Percentiles rank a stretch among this genome's conserved stretches.
These are phyloP conservation scores for Drosophila mojavensis DNA, from an alignment of 1,140 invertebrate genomes.

Conservation along the genomic window DNA sequence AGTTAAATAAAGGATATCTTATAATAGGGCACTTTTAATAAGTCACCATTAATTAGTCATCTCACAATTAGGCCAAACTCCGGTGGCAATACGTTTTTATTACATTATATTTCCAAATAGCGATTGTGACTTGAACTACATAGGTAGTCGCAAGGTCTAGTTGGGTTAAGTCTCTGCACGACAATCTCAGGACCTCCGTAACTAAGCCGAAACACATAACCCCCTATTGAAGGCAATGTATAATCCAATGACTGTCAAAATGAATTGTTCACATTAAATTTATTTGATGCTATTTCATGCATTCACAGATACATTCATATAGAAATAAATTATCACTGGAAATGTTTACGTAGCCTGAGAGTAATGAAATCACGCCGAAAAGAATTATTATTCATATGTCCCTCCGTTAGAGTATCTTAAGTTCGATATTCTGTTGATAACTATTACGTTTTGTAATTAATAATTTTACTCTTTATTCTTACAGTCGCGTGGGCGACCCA, in stretches of 20 bases:
- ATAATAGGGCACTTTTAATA: neutral
- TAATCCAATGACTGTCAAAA: too few species aligned
- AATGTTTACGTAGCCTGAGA: too few species aligned
- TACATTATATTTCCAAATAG: slow-evolving; percentile 52
- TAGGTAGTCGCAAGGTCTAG: slow-evolving; percentile 25
- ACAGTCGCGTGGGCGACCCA: slow-evolving; percentile 55
- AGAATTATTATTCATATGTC: too few species aligned
- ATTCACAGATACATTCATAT: too few species aligned
- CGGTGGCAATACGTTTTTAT: slow-evolving; percentile 54
- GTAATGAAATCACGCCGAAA: too few species aligned
- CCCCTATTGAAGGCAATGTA: too few species aligned
- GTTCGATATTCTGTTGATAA: neutral
- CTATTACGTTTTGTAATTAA: slow-evolving; percentile 49
- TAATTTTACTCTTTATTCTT: slow-evolving; percentile 63
- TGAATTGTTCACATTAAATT: too few species aligned
- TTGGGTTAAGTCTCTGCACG: slow-evolving; percentile 1
- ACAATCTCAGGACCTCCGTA: too few species aligned
- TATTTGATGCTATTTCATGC: too few species aligned
- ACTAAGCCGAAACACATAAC: too few species aligned
- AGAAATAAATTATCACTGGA: too few species aligned
- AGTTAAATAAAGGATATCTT: neutral
- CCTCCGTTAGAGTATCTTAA: neutral
- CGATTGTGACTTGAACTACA: slow-evolving; percentile 42
- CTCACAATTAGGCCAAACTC: slow-evolving; percentile 70
- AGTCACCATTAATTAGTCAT: slow-evolving; percentile 20